Conservation (phyloP, 2,797 vertebrate genomes). For the Steatocranus sp. region DNA sequence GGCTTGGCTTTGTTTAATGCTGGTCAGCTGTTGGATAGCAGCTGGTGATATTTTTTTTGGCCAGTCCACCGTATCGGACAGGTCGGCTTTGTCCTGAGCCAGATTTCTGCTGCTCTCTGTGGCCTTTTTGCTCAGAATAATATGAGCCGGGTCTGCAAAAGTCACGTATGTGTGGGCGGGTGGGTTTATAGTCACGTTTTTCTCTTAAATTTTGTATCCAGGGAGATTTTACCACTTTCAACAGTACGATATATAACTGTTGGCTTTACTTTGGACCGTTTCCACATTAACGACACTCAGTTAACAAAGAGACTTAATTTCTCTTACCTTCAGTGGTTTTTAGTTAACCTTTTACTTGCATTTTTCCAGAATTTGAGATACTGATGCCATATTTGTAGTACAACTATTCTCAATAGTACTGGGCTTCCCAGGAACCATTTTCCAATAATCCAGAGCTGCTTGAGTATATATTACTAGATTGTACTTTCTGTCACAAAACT, state of each 20-base stretch:
- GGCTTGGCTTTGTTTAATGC: constrained; percentile 16
- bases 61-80: not conserved
- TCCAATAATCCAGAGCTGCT: not conserved
- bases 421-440: not conserved
- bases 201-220: constrained; percentile 17
- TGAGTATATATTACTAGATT: not conserved
- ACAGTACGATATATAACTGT: not conserved
- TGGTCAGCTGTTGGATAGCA: constrained; percentile 33
- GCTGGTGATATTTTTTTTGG: constrained; percentile 23
- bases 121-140: constrained; percentile 27
- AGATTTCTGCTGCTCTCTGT: constrained; percentile 7
- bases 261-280: not conserved
- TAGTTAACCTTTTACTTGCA: not conserved
- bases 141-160: constrained; percentile 1
- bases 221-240: not conserved
- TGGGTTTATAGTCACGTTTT: not conserved
- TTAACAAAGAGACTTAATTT: not conserved
- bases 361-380: not conserved
- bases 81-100: not conserved
- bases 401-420: not conserved
- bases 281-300: not conserved
- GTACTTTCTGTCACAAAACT: not conserved
- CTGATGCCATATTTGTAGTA: not conserved
- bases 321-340: not conserved
- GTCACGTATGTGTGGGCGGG: not conserved